phyloP scores from a whole-genome alignment of 1,140 invertebrate genomes.

The Belonocnema kinseyi region DNA sequence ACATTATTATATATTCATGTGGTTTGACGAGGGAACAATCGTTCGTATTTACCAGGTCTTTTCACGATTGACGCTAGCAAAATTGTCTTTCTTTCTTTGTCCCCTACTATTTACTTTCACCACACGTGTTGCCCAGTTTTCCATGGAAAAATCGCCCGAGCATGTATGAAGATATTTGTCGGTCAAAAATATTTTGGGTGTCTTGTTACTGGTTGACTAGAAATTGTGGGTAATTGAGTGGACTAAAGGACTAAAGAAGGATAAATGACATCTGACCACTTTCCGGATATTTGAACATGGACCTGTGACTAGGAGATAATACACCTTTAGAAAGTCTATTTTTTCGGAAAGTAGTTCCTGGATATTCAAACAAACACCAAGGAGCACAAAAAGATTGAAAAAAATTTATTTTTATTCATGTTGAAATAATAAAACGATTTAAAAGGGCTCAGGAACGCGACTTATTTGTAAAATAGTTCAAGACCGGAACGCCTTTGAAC shows the following conservation, averaged over 20 bases:
- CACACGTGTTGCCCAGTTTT: slow-evolving; percentile 14
- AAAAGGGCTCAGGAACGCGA: background rate
- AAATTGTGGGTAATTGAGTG: slow-evolving; percentile 22
- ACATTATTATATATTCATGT: slow-evolving; percentile 70
- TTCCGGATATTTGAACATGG: background rate
- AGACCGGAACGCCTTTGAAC: background rate
- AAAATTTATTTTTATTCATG: background rate
- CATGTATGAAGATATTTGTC: slow-evolving; percentile 15
- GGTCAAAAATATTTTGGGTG: background rate
- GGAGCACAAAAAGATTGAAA: background rate
- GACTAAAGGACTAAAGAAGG: slow-evolving; percentile 5
- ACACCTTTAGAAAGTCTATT: slow-evolving; percentile 32
- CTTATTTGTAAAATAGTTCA: slow-evolving; percentile 38
- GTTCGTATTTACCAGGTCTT: slow-evolving; percentile 64
- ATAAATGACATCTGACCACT: slow-evolving; percentile 10
- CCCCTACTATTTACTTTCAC: background rate
- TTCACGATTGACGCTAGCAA: slow-evolving; percentile 56
- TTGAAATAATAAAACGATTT: background rate
- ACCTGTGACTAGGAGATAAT: too few species aligned
- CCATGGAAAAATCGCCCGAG: slow-evolving; percentile 14
- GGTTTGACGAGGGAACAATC: slow-evolving; percentile 70
- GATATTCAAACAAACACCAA: slow-evolving; percentile 13
- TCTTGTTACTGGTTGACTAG: slow-evolving; percentile 5
- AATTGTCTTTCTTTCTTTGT: slow-evolving; percentile 28
- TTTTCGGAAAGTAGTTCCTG: slow-evolving; percentile 33